Evolutionary conservation across 2,797 vertebrate genomes (phyloP).

Genomic region (Sphaeramia orbicularis): DNA sequence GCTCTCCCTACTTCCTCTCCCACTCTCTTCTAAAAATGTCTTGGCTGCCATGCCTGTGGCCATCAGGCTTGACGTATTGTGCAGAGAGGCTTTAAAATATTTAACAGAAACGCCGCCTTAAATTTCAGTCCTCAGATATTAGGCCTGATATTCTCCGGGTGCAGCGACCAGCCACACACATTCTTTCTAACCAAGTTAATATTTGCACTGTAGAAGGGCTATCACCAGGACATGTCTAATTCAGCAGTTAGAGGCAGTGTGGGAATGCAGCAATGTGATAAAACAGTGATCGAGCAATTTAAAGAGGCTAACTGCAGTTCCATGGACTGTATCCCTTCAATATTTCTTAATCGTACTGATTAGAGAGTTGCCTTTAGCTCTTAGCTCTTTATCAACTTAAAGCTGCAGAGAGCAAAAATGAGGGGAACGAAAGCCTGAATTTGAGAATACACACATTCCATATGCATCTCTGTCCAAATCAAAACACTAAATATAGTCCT

Average conservation of each 20-base stretch:
- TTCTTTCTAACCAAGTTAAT: slow-evolving; percentile 44
- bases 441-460: too few relatives aligned
- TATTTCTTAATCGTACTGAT: too few relatives aligned
- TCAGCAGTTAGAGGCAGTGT: slow-evolving; percentile 33
- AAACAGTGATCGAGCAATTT: slow-evolving; percentile 34
- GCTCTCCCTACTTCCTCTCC: slow-evolving; percentile 79
- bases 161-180: slow-evolving; percentile 38
- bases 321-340: too few relatives aligned
- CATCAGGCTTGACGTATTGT: slow-evolving; percentile 82
- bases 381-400: too few relatives aligned
- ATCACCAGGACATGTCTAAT: slow-evolving; percentile 53
- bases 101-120: slow-evolving; percentile 83
- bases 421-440: too few relatives aligned
- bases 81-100: slow-evolving; percentile 85
- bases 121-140: slow-evolving; percentile 77
- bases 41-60: slow-evolving; percentile 74
- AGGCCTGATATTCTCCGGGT: slow-evolving; percentile 52
- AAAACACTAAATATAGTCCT: too few relatives aligned
- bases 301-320: slow-evolving; percentile 4
- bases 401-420: too few relatives aligned
- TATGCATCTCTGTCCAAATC: too few relatives aligned
- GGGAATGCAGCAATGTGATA: slow-evolving; percentile 30
- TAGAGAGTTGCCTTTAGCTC: too few relatives aligned
- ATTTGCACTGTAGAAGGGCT: slow-evolving; percentile 34
- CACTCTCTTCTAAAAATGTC: slow-evolving; percentile 84